Base-by-base conservation (phyloP, 1,140 invertebrate species). In the Caenorhabditis elegans region DNA sequence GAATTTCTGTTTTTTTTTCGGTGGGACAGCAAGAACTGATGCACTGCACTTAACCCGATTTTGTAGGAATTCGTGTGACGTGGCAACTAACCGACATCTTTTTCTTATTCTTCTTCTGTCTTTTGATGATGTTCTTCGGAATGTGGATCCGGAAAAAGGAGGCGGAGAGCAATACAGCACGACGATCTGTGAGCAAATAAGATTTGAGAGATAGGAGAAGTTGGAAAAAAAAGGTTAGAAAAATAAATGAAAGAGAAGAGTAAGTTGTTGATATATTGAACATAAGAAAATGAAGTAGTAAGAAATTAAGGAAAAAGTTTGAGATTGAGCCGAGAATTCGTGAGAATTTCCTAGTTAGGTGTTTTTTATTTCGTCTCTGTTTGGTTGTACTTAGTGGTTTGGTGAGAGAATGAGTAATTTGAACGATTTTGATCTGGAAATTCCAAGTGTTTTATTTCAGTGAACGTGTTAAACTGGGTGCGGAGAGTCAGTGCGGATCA, bases 151-250 rank as follows among this genome's bases (percentile, higher is more conserved):
- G 34, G 34, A 43, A 28, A 34, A 43, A 43, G 3, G 34, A 43
- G 17, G 53, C 28, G 28, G 53, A 24, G 26, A 24, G 49, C n/a
- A n/a, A n/a, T n/a, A n/a, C 39, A 60, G 53, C 53, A 60, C 53
- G n/a, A 60, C 53, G 60, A 70, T 70, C 60, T 70, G 60, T 39
- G 60, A 70, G 60, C 60, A 70, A 70, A 70, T 34, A 39, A 70
- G 60, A 70, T 70, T 70, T 70, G 34, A 34, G 43, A 26, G 24
- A 39, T 13, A 70, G n/a, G n/a, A 15, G n/a, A 65, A 34, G 17
- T 24, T 15, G 34, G 24, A 17, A 17, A 53, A 53, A 34, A 70
- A 19, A 70, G n/a, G n/a, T 39, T 5, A 22, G 28, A 34, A 70
- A n/a, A 70, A n/a, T n/a, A 39, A 43, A 70, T 43, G 34, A 70